Percentiles rank a stretch among this genome's conserved stretches.
Conservation (phyloP, 2,888 invertebrate genomes). For the Keiferia lycopersicella region DNA sequence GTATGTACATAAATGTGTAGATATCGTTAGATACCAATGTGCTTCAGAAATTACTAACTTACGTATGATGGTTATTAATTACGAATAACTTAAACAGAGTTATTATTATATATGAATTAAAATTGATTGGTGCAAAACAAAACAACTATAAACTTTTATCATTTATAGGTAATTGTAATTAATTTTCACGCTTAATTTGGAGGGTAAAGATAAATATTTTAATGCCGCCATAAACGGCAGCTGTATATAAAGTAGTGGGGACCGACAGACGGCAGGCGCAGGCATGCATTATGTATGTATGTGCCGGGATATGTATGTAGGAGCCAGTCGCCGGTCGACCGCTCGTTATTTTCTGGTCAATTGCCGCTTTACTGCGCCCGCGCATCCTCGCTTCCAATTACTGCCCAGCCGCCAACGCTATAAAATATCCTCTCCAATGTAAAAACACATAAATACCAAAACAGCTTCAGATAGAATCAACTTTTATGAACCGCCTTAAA, state of each 20-base stretch:
- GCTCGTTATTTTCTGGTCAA: constrained; percentile 82
- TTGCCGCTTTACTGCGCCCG: constrained; percentile 79
- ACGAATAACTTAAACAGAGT: background rate
- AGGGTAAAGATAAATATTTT: constrained; percentile 54
- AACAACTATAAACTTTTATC: constrained; percentile 5
- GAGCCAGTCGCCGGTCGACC: constrained; percentile 40
- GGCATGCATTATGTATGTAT: background rate
- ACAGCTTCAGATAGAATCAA: constrained; percentile 34
- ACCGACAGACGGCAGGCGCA: background rate
- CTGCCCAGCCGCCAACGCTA: constrained; percentile 76
- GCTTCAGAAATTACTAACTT: background rate
- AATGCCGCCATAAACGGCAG: constrained; percentile 62
- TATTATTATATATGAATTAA: too few species aligned
- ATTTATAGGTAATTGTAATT: constrained; percentile 31
- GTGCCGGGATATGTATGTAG: constrained; percentile 49
- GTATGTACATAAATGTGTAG: too few species aligned
- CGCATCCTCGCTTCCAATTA: constrained; percentile 81
- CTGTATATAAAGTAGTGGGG: constrained; percentile 55
- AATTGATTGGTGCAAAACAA: constrained; percentile 7
- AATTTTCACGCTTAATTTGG: constrained; percentile 41
- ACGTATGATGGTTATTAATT: background rate
- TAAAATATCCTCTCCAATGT: constrained; percentile 52
- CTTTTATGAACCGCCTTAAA: constrained; percentile 30
- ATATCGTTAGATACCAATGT: too few species aligned
- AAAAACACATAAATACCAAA: constrained; percentile 44